phyloP scores from a whole-genome alignment of 2,113 vertebrate species.

The Chelonoidis abingdonii region DNA sequence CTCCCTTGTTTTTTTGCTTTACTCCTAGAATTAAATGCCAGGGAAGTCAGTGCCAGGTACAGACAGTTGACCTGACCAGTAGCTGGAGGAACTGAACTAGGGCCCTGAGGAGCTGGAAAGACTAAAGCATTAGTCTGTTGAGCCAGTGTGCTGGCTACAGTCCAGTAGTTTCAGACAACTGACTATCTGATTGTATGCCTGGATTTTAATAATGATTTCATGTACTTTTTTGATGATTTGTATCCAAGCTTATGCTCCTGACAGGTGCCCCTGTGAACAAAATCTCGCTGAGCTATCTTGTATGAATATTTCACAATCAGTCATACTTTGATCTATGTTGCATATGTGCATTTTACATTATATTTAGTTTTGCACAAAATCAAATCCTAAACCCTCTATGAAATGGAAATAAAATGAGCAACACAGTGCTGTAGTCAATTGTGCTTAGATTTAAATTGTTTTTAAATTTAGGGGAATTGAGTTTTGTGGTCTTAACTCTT shows the following conservation, averaged over 20 bases:
- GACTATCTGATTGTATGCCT: constrained; percentile 48
- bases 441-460: constrained; percentile 41
- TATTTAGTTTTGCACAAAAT: constrained; percentile 61
- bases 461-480: constrained; percentile 7
- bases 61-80: constrained; percentile 63
- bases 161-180: constrained; percentile 61
- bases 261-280: constrained; percentile 74
- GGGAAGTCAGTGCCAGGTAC: constrained; percentile 57
- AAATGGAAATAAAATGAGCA: constrained; percentile 58
- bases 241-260: constrained; percentile 67
- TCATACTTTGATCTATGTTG: constrained; percentile 67
- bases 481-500: neutral
- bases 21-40: constrained; percentile 60
- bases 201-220: constrained; percentile 64
- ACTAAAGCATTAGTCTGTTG: constrained; percentile 55
- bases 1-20: constrained; percentile 12
- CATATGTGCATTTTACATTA: constrained; percentile 63
- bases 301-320: constrained; percentile 71
- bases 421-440: neutral
- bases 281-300: constrained; percentile 55
- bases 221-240: constrained; percentile 68
- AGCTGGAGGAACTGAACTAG: constrained; percentile 54
- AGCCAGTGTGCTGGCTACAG: constrained; percentile 56
- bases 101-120: constrained; percentile 47
- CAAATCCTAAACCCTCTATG: constrained; percentile 53